These are phyloP conservation scores for Sycophila sp. DNA, from an alignment of 1,140 invertebrate genomes.

Conservation along the genomic window DNA sequence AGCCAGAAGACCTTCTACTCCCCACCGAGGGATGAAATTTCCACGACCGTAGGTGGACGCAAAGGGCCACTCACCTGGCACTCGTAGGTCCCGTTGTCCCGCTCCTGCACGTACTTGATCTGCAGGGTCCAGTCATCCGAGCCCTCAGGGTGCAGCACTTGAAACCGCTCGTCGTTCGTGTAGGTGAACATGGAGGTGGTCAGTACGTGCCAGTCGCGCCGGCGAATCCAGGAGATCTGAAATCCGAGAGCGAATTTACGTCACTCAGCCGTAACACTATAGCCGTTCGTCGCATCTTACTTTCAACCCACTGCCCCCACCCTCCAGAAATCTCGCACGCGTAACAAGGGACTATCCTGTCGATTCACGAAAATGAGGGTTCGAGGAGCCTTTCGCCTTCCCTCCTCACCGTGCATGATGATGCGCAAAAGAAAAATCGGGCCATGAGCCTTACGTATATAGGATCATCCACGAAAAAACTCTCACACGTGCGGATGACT, in stretches of 20 bases:
- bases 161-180: slow-evolving; percentile 91
- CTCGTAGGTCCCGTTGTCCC: slow-evolving; percentile 94
- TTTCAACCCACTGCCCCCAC: too few relatives aligned
- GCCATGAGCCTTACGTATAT: too few relatives aligned
- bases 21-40: too few relatives aligned
- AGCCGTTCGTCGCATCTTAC: too few relatives aligned
- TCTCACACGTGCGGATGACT: too few relatives aligned
- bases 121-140: slow-evolving; percentile 90
- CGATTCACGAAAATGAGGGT: not conserved
- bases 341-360: not conserved
- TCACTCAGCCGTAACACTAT: not conserved
- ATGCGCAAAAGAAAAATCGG: too few relatives aligned
- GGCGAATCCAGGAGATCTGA: slow-evolving; percentile 90
- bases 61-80: slow-evolving; percentile 82
- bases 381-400: too few relatives aligned
- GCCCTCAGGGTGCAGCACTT: slow-evolving; percentile 77
- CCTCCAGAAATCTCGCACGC: slow-evolving; percentile 30
- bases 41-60: too few relatives aligned
- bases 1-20: too few relatives aligned
- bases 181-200: slow-evolving; percentile 89
- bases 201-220: slow-evolving; percentile 91
- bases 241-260: slow-evolving; percentile 21
- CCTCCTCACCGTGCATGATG: too few relatives aligned
- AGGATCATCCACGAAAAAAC: too few relatives aligned
- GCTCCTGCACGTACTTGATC: slow-evolving; percentile 91